Evolutionary conservation across 2,888 invertebrate genomes (phyloP).

Genomic region (Rotaria magnacalcarata): DNA sequence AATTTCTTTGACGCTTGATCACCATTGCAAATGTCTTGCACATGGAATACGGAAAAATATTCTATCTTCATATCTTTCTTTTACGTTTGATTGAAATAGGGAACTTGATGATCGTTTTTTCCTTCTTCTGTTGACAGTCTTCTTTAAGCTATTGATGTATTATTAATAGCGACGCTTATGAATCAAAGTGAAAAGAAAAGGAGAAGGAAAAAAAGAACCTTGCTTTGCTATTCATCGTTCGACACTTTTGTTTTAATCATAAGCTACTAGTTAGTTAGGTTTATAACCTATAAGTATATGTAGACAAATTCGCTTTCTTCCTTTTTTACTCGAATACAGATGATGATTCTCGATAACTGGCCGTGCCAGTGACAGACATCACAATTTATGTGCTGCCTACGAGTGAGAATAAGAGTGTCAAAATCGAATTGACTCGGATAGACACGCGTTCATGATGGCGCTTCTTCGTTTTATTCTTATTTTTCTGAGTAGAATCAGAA

Average conservation of each 20-base stretch:
- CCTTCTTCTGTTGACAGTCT: background rate
- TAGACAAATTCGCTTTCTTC: background rate
- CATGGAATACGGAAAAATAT: background rate
- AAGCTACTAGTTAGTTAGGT: background rate
- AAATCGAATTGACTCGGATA: slow-evolving; percentile 14
- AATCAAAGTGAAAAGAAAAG: background rate
- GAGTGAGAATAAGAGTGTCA: background rate
- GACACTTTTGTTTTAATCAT: background rate
- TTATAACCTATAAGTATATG: background rate
- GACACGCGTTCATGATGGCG: background rate
- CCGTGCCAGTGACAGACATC: background rate
- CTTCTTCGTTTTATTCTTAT: background rate
- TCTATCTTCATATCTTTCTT: background rate
- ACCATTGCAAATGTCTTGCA: slow-evolving; percentile 6
- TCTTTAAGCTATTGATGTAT: slow-evolving; percentile 1
- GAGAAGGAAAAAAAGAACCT: background rate
- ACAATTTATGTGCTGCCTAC: background rate
- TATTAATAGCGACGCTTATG: background rate
- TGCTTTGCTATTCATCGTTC: background rate
- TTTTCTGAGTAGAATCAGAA: background rate
- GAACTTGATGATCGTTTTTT: background rate
- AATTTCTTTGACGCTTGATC: background rate
- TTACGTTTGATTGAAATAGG: background rate
- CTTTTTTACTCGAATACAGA: background rate
- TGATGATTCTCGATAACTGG: background rate